phyloP scores from a whole-genome alignment of 2,797 vertebrate genomes.

The Acanthurus leucopareius region DNA sequence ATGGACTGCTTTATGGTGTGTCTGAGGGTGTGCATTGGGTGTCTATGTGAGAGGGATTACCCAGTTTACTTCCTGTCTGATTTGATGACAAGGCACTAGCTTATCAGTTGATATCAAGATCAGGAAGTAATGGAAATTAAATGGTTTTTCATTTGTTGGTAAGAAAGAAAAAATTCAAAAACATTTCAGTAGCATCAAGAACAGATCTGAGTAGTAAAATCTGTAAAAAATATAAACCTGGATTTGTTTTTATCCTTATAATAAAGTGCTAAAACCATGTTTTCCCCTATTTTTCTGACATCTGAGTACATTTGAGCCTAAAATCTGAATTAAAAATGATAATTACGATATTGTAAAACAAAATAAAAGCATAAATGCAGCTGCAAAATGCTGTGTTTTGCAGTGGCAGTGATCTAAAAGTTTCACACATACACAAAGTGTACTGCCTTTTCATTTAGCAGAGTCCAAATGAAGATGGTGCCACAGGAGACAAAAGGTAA shows the following conservation, averaged over 20 bases:
- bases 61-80: constrained; percentile 17
- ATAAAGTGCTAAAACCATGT: too few species aligned
- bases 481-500: constrained; percentile 21
- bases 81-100: background rate
- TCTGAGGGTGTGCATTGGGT: constrained; percentile 41
- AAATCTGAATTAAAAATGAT: background rate
- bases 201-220: background rate
- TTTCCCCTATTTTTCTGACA: too few species aligned
- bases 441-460: background rate
- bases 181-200: background rate
- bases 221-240: background rate
- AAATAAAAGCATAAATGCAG: background rate
- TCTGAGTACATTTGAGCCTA: background rate
- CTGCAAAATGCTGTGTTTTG: background rate
- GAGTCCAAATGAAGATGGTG: constrained; percentile 22
- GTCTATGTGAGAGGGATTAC: constrained; percentile 20
- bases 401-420: background rate
- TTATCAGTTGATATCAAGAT: background rate
- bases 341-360: background rate
- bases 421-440: background rate
- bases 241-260: too few species aligned
- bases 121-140: background rate
- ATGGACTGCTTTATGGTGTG: constrained; percentile 58
- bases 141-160: background rate
- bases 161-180: background rate